These are phyloP conservation scores for Drosophila borealis DNA, from an alignment of 2,888 invertebrate species.

Conservation along the genomic window DNA sequence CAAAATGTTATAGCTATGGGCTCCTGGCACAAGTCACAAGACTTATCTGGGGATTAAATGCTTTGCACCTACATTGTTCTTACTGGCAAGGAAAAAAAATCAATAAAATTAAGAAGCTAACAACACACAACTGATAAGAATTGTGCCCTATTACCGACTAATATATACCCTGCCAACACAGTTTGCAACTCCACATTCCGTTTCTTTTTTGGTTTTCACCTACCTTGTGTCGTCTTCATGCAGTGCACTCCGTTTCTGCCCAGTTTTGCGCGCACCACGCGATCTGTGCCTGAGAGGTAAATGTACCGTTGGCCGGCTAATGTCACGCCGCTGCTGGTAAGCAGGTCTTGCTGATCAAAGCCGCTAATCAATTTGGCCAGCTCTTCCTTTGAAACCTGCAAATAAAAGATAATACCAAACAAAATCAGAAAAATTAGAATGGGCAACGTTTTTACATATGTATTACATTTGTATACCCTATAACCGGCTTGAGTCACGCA, in stretches of 20 bases:
- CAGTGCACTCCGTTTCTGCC: constrained; percentile 97
- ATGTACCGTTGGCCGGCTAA: constrained; percentile 97
- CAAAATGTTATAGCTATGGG: constrained; percentile 28
- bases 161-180: not conserved
- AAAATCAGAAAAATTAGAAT: constrained; percentile 5
- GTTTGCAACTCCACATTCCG: not conserved
- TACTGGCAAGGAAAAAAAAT: constrained; percentile 1
- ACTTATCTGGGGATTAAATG: constrained; percentile 58
- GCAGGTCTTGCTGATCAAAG: constrained; percentile 94
- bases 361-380: constrained; percentile 94
- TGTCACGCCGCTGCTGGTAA: constrained; percentile 96
- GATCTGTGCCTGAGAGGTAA: constrained; percentile 97
- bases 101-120: not conserved
- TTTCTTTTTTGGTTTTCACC: constrained; percentile 57
- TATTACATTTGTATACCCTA: constrained; percentile 9
- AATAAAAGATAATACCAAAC: not conserved
- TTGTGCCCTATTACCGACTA: no score
- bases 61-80: constrained; percentile 53
- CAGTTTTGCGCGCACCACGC: constrained; percentile 96
- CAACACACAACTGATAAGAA: constrained; percentile 8
- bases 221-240: constrained; percentile 98
- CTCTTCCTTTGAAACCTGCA: constrained; percentile 96
- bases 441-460: not conserved
- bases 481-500: constrained; percentile 52
- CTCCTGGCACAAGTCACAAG: constrained; percentile 31